phyloP scores from a whole-genome alignment of 2,113 vertebrate species.

The Apaloderma vittatum region DNA sequence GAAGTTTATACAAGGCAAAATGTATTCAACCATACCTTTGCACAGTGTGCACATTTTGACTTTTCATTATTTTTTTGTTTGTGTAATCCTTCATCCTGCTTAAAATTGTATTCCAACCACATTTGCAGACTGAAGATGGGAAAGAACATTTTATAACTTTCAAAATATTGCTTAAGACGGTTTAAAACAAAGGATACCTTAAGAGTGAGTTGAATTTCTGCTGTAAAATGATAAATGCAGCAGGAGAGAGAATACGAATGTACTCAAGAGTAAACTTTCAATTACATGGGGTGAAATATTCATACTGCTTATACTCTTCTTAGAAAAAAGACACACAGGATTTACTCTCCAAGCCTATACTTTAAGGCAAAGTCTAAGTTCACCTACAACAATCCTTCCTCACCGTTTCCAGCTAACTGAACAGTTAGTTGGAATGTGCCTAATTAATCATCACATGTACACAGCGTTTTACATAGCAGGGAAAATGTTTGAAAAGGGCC shows the following conservation, averaged over 20 bases:
- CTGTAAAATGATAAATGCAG: neutral
- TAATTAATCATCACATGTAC: neutral
- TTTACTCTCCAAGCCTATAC: neutral
- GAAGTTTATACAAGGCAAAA: constrained; percentile 81
- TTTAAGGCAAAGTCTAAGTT: neutral
- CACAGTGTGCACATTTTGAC: constrained; percentile 76
- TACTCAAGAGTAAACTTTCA: neutral
- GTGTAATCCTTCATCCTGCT: constrained; percentile 72
- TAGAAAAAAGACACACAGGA: neutral
- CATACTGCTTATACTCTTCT: neutral
- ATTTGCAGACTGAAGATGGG: constrained; percentile 40
- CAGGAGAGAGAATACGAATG: neutral
- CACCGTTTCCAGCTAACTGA: neutral
- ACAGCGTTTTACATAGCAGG: neutral
- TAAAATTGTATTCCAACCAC: constrained; percentile 63
- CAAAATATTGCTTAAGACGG: neutral
- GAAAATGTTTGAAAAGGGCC: neutral
- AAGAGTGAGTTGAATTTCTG: constrained; percentile 25
- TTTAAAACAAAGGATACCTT: constrained; percentile 13
- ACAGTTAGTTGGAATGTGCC: neutral
- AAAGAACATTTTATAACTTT: constrained; percentile 35
- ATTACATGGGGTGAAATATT: neutral
- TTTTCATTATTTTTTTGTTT: constrained; percentile 81
- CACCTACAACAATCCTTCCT: neutral
- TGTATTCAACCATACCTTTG: constrained; percentile 69